These are phyloP conservation scores for Homalodisca vitripennis DNA, from an alignment of 1,140 invertebrate species.

Conservation along the genomic window DNA sequence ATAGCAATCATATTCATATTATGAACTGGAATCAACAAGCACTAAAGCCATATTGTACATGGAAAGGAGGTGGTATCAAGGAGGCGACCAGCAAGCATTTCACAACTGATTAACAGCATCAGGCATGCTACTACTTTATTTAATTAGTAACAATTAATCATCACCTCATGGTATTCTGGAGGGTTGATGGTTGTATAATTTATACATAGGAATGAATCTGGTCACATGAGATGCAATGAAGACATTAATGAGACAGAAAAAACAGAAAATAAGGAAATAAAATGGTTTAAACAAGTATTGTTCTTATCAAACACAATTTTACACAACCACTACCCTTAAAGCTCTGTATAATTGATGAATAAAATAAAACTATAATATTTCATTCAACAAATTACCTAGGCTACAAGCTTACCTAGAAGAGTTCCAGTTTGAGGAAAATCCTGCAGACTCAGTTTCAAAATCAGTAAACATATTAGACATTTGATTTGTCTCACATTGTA, in stretches of 20 bases:
- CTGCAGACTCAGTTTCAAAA: neutral
- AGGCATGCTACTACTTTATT: too few relatives aligned
- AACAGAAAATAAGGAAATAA: neutral
- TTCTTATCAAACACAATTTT: neutral
- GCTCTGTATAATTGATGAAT: neutral
- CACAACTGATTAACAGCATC: too few relatives aligned
- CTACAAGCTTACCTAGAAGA: neutral
- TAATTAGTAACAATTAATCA: too few relatives aligned
- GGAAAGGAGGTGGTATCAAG: too few relatives aligned
- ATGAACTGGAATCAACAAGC: too few relatives aligned
- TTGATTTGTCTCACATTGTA: too few relatives aligned
- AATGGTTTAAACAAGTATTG: neutral
- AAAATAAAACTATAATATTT: neutral
- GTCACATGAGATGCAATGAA: neutral
- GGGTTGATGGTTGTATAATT: too few relatives aligned
- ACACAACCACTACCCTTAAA: neutral
- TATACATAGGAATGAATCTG: neutral
- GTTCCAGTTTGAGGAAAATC: neutral
- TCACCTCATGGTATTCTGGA: too few relatives aligned
- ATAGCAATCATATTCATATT: too few relatives aligned
- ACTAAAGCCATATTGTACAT: too few relatives aligned
- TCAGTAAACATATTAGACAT: neutral
- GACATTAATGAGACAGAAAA: neutral
- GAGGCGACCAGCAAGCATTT: too few relatives aligned
- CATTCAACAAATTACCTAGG: neutral